Evolutionary conservation across 1,140 invertebrate genomes (phyloP).

Genomic region (Eupristina koningsbergeri): DNA sequence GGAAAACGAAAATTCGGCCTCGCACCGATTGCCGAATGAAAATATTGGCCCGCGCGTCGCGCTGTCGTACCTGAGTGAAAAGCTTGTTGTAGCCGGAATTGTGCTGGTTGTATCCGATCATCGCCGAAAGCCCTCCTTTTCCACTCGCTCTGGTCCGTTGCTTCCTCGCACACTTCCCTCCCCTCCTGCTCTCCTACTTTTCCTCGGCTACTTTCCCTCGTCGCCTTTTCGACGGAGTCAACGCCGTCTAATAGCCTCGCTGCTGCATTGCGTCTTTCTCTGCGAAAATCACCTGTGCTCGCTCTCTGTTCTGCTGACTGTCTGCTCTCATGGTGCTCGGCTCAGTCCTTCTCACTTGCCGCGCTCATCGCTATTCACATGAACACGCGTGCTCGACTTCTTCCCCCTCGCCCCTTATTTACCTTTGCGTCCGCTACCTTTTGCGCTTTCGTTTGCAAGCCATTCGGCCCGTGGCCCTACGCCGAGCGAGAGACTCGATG

Average conservation of each 20-base stretch:
- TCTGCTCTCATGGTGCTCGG: too few relatives aligned
- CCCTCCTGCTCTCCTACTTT: background rate
- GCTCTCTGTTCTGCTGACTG: too few relatives aligned
- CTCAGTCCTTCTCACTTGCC: too few relatives aligned
- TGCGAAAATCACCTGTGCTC: background rate
- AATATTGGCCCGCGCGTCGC: too few relatives aligned
- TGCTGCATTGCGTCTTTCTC: constrained; percentile 33
- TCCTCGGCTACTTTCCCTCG: too few relatives aligned
- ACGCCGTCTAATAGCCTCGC: too few relatives aligned
- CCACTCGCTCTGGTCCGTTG: background rate
- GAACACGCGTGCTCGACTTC: too few relatives aligned
- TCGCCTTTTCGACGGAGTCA: too few relatives aligned
- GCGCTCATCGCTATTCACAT: background rate
- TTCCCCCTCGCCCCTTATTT: background rate
- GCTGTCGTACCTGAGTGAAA: constrained; percentile 84
- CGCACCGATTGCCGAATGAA: background rate
- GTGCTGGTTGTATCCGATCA: constrained; percentile 87
- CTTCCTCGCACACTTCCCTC: too few relatives aligned
- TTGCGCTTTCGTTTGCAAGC: constrained; percentile 71
- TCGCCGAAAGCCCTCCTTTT: constrained; percentile 64
- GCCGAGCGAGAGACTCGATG: too few relatives aligned
- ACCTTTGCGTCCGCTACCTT: constrained; percentile 57
- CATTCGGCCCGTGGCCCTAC: constrained; percentile 53
- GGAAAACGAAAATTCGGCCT: too few relatives aligned
- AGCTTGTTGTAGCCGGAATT: constrained; percentile 91